Percentiles rank a stretch among this genome's conserved stretches.
Conservation (phyloP, 1,140 invertebrate genomes). For the Lordiphosa collinella region DNA sequence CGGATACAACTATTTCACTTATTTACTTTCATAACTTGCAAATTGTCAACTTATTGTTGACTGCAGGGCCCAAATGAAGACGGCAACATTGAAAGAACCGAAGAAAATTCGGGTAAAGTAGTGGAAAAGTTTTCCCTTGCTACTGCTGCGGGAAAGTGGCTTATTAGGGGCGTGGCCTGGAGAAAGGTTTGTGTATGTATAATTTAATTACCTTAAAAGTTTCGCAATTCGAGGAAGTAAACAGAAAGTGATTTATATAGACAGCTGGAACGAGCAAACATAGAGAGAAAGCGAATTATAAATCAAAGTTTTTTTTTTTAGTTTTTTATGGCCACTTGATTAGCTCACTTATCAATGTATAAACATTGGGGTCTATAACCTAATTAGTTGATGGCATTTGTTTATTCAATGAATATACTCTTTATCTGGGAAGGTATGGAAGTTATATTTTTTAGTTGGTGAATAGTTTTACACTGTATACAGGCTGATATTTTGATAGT, state of each 20-base stretch:
- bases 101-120: slow-evolving; percentile 29
- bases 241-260: slow-evolving; percentile 54
- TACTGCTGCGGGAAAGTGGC: slow-evolving; percentile 51
- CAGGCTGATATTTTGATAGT: too few species aligned
- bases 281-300: background rate
- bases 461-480: too few species aligned
- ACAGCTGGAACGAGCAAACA: slow-evolving; percentile 15
- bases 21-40: slow-evolving; percentile 77
- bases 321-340: too few species aligned
- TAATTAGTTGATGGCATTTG: too few species aligned
- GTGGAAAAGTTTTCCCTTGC: slow-evolving; percentile 56
- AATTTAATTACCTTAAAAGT: slow-evolving; percentile 76
- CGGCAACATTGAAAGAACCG: slow-evolving; percentile 22
- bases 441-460: too few species aligned
- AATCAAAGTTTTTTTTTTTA: too few species aligned
- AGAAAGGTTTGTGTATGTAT: slow-evolving; percentile 51
- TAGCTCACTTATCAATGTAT: too few species aligned
- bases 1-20: slow-evolving; percentile 65
- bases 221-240: slow-evolving; percentile 10
- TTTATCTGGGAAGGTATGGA: too few species aligned
- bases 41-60: slow-evolving; percentile 75
- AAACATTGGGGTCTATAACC: too few species aligned
- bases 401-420: too few species aligned
- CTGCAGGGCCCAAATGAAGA: slow-evolving; percentile 33
- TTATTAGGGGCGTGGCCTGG: slow-evolving; percentile 38